Percentiles rank a stretch among this genome's conserved stretches.
phyloP scores from a whole-genome alignment of 2,888 invertebrate genomes.

The Epirrita christyi region DNA sequence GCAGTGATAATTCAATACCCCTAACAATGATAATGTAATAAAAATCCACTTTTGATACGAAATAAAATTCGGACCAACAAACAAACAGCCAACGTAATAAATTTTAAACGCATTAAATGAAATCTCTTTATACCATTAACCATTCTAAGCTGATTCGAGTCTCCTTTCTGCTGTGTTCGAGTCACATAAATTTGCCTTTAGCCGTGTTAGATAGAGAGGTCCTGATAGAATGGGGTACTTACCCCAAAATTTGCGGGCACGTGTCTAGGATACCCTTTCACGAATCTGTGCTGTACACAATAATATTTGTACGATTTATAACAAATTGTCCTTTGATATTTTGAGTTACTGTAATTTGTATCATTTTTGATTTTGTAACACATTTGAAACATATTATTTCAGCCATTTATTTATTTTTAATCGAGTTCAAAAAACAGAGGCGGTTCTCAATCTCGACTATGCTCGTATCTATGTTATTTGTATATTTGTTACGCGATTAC shows the following conservation, averaged over 20 bases:
- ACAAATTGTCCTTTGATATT: slow-evolving; percentile 51
- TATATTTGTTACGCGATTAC: too few species aligned
- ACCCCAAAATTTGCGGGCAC: slow-evolving; percentile 64
- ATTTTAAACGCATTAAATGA: slow-evolving; percentile 78
- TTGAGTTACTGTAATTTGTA: slow-evolving; percentile 28
- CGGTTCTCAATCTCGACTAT: too few species aligned
- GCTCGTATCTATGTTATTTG: too few species aligned
- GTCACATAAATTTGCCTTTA: slow-evolving; percentile 13
- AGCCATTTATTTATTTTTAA: too few species aligned
- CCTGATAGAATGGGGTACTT: slow-evolving; percentile 46
- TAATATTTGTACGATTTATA: slow-evolving; percentile 76
- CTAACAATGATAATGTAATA: slow-evolving; percentile 61
- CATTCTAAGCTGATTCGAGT: slow-evolving; percentile 46
- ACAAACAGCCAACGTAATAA: slow-evolving; percentile 68
- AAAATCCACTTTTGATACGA: slow-evolving; percentile 70
- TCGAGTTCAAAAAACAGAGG: too few species aligned
- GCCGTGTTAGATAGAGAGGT: slow-evolving; percentile 38
- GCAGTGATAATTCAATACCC: slow-evolving; percentile 60
- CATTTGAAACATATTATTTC: neutral
- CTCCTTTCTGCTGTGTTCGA: slow-evolving; percentile 15
- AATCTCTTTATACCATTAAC: slow-evolving; percentile 55
- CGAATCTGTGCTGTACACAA: slow-evolving; percentile 58
- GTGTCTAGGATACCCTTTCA: slow-evolving; percentile 72
- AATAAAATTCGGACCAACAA: slow-evolving; percentile 70
- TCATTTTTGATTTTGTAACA: neutral